A percentile compares a stretch with the other conserved stretches of the same genome.
These are phyloP conservation scores for Parnassius apollo DNA, from an alignment of 2,888 invertebrate species.

Conservation along the genomic window DNA sequence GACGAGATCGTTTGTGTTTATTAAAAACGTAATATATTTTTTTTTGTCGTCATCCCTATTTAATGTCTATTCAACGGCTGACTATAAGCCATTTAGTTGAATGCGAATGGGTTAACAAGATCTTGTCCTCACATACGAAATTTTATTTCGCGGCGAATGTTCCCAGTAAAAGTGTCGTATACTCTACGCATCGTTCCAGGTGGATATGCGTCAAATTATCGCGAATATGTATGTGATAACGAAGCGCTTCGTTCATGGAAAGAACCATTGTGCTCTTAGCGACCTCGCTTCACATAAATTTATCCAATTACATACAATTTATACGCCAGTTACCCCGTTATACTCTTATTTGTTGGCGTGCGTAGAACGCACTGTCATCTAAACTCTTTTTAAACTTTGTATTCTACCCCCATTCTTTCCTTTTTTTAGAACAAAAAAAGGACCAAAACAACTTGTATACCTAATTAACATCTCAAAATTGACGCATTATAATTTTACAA, in stretches of 20 bases:
- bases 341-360: slow-evolving; percentile 15
- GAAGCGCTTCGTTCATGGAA: slow-evolving; percentile 40
- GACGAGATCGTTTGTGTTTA: too few species aligned
- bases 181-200: slow-evolving; percentile 23
- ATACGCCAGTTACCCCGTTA: slow-evolving; percentile 29
- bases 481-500: too few species aligned
- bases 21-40: too few species aligned
- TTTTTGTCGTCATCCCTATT: too few species aligned
- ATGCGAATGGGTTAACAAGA: slow-evolving; percentile 27
- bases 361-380: slow-evolving; percentile 20
- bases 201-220: slow-evolving; percentile 55
- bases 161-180: slow-evolving; percentile 24
- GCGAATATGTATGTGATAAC: slow-evolving; percentile 58
- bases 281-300: slow-evolving; percentile 49
- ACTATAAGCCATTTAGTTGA: slow-evolving; percentile 17
- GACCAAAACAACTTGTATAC: too few species aligned
- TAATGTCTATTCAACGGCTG: neutral
- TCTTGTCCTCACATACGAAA: slow-evolving; percentile 40
- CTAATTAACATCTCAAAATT: too few species aligned
- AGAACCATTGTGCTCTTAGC: slow-evolving; percentile 45
- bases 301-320: slow-evolving; percentile 59
- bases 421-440: too few species aligned
- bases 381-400: slow-evolving; percentile 23
- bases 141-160: slow-evolving; percentile 42
- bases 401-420: slow-evolving; percentile 3